Conservation (phyloP, 2,888 invertebrate species). For the Scaeva pyrastri region DNA sequence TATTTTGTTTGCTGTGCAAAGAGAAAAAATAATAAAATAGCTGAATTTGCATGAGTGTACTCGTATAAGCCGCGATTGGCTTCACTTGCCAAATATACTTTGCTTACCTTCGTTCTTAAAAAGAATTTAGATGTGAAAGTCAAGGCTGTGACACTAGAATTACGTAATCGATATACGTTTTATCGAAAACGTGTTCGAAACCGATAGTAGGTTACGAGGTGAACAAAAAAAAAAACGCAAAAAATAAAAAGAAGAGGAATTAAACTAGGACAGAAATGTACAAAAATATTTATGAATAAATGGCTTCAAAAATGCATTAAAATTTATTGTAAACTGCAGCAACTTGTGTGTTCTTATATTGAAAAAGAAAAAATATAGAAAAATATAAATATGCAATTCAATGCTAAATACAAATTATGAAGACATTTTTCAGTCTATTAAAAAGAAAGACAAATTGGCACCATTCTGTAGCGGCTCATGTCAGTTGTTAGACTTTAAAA, state of each 20-base stretch:
- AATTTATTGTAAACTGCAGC: background rate
- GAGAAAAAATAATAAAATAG: background rate
- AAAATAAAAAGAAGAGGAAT: background rate
- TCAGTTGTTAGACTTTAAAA: too few relatives aligned
- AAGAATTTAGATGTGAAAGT: constrained; percentile 43
- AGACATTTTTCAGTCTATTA: too few relatives aligned
- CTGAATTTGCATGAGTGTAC: constrained; percentile 3
- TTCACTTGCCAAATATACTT: constrained; percentile 51
- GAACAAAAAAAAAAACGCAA: background rate
- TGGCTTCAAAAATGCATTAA: constrained; percentile 3
- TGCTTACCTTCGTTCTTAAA: background rate
- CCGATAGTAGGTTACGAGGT: constrained; percentile 40
- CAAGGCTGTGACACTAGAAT: constrained; percentile 52
- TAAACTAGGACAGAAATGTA: constrained; percentile 12
- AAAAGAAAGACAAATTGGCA: too few relatives aligned
- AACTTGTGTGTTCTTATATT: background rate
- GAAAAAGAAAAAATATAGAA: background rate
- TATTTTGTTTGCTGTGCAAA: constrained; percentile 1
- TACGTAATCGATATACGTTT: constrained; percentile 39
- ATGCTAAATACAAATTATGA: too few relatives aligned
- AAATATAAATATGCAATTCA: too few relatives aligned
- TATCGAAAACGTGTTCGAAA: constrained; percentile 6
- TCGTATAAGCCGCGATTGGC: constrained; percentile 25
- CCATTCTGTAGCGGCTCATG: too few relatives aligned
- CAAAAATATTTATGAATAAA: background rate